Percentiles rank a stretch among this genome's conserved stretches.
These are phyloP conservation scores for Dryococelus australis DNA, from an alignment of 2,888 invertebrate genomes.

Conservation along the genomic window DNA sequence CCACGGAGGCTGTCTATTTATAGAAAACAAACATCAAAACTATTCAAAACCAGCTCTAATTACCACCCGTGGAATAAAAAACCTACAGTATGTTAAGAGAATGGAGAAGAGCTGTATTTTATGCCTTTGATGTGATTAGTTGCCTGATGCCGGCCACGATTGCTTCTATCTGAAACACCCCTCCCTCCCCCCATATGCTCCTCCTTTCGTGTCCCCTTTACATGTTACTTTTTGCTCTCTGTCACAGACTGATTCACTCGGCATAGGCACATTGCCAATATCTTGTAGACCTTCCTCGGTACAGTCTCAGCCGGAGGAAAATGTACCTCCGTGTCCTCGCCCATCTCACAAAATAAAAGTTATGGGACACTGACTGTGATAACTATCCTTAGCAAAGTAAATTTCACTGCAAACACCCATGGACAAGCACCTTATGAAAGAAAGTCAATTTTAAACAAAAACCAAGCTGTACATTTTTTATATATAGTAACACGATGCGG, in stretches of 20 bases:
- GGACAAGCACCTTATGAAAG: no score
- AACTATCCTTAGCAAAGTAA: no score
- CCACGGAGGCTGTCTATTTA: no score
- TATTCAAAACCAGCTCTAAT: no score
- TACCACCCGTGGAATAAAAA: no score
- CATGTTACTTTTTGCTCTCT: slow-evolving; percentile 11
- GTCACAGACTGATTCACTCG: slow-evolving; percentile 10
- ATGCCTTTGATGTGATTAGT: not conserved
- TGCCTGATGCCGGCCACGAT: not conserved
- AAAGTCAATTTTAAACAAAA: no score
- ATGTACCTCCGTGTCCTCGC: not conserved
- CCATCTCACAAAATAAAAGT: no score
- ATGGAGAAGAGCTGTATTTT: not conserved
- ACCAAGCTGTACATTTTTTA: no score
- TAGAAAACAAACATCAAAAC: no score
- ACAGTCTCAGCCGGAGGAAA: not conserved
- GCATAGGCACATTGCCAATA: not conserved
- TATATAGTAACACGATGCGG: no score
- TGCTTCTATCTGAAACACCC: not conserved
- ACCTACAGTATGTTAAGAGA: not conserved
- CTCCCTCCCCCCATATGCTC: not conserved
- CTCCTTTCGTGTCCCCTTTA: slow-evolving; percentile 2
- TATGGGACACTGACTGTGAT: no score
- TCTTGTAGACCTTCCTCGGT: not conserved
- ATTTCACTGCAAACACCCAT: no score